These are phyloP conservation scores for Oscheius sp. DNA, from an alignment of 2,888 invertebrate species.

Conservation along the genomic window DNA sequence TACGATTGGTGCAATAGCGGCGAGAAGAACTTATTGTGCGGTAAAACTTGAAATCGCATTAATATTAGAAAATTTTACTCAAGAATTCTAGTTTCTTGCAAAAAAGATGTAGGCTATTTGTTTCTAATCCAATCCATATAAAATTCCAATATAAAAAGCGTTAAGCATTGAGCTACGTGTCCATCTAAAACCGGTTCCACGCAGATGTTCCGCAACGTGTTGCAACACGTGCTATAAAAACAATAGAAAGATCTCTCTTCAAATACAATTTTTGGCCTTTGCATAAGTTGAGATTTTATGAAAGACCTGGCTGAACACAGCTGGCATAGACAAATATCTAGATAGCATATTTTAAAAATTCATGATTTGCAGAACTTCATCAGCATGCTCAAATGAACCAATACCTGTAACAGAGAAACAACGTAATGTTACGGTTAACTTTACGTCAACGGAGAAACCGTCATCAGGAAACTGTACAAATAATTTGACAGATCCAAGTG, in stretches of 20 bases:
- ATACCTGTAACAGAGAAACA: neutral
- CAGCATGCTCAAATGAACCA: neutral
- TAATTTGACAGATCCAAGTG: constrained; percentile 22
- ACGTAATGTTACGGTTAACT: neutral
- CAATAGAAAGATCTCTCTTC: neutral
- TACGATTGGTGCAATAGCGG: too few species aligned
- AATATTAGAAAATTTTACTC: too few species aligned
- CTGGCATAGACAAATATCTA: neutral
- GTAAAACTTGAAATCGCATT: too few species aligned
- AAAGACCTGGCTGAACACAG: neutral
- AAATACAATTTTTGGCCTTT: too few species aligned
- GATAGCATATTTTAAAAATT: neutral
- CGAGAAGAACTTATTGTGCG: too few species aligned
- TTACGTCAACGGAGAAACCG: neutral
- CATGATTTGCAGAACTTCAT: neutral
- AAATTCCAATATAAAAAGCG: too few species aligned
- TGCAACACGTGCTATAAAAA: neutral
- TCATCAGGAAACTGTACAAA: constrained; percentile 28
- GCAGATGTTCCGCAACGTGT: neutral
- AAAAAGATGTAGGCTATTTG: too few species aligned
- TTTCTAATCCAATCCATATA: too few species aligned
- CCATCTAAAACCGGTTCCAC: neutral
- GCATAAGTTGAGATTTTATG: neutral
- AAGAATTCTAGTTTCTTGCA: too few species aligned
- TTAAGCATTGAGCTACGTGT: too few species aligned